These are phyloP conservation scores for Microcebus tavaratra DNA, from an alignment of 2,113 vertebrate species.

Conservation along the genomic window DNA sequence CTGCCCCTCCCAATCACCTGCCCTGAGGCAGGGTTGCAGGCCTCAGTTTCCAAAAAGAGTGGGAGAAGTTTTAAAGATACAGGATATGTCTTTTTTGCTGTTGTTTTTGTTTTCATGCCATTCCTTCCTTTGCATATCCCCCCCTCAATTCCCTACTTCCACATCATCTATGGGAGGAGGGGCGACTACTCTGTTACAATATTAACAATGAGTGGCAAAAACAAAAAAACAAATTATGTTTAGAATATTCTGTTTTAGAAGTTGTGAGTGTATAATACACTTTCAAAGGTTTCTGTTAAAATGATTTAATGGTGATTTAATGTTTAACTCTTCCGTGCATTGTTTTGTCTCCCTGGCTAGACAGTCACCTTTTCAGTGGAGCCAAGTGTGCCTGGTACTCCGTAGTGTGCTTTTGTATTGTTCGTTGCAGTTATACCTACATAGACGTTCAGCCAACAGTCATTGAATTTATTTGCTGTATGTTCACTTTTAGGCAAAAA, in stretches of 20 bases:
- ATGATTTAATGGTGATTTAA: background rate
- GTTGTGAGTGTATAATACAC: background rate
- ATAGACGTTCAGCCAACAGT: background rate
- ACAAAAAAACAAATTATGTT: background rate
- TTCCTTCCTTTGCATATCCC: no score
- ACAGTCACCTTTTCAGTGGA: background rate
- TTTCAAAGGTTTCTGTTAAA: background rate
- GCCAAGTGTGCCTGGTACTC: background rate
- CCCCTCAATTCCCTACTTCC: no score
- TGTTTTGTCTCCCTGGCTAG: background rate
- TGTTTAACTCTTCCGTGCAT: background rate
- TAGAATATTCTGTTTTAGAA: background rate
- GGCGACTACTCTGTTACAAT: no score
- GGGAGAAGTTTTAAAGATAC: no score
- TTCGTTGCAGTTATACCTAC: background rate
- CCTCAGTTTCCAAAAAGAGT: no score
- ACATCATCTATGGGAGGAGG: no score
- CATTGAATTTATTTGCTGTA: background rate
- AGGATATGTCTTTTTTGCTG: no score
- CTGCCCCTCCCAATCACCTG: no score
- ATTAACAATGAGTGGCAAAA: background rate
- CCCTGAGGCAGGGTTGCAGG: no score
- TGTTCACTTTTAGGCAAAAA: background rate
- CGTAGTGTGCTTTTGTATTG: fast-evolving
- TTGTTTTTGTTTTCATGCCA: no score